Base-by-base conservation (phyloP, 2,113 vertebrate genomes). In the Nerophis ophidion region DNA sequence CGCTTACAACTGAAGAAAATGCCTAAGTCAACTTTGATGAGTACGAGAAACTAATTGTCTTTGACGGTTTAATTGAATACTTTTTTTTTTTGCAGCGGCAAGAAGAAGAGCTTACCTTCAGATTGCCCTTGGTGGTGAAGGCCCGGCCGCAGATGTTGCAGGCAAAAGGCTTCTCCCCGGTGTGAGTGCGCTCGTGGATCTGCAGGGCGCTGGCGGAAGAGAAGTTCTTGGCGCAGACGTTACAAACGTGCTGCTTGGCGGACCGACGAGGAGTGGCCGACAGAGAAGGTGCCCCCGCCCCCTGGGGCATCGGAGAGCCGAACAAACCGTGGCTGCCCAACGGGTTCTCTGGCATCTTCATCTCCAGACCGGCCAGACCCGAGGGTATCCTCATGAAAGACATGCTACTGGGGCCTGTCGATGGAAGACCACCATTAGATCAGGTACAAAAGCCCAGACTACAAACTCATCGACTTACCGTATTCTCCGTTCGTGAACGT, bases 91-190 rank as follows among this genome's bases (percentile, higher is more conserved):
- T 4, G n/a, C 13, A 54, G 8, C n/a, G 14, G n/a, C 2, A 48
- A 15, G 14, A 46, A 3, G 55, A 3, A 9, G 45, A 17, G 42
- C 64, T 11, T 80, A 97, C 97, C 92, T 99, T 99, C 10, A 99
- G 85, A 78, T 99, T 99, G 71, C 97, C 97, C 60, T 99, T 99
- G 1, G 97, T 99, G 66, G 97, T 98, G 44, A 99, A 99, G 7
- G 97, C 97, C 57, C 95, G 89, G 57, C 94, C 94, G 48, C 97
- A 99, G 58, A 98, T 91, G 72, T 90, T 94, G 75, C 96, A 99
- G 33, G 89, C 95, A 17, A 98, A 99, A 0, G 97, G 97, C 84
- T 99, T 99, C 87, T 99, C 97, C 4, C 97, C 97, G 0, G 97
- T 98, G 63, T 99, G 96, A 1, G 96, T 99, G 34, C 97, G 92